These are phyloP conservation scores for Charanyca ferruginea DNA, from an alignment of 2,888 invertebrate species.

Conservation along the genomic window DNA sequence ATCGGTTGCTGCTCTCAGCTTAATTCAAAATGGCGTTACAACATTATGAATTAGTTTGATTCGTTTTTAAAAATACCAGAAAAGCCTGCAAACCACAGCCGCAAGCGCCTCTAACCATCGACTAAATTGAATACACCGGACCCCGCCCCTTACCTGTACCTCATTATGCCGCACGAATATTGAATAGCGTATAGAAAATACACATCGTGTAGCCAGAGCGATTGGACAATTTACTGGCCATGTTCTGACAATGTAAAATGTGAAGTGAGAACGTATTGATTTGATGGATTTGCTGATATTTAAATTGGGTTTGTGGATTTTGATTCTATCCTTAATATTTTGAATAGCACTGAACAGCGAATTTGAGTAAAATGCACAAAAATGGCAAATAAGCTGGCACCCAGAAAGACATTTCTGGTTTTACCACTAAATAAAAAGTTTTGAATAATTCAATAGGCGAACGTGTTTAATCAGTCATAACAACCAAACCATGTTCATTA, in stretches of 20 bases:
- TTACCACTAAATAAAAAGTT: no score
- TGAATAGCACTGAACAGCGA: no score
- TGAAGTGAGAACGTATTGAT: constrained; percentile 21
- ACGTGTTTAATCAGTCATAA: no score
- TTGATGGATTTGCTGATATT: constrained; percentile 16
- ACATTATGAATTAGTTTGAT: no score
- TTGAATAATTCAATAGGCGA: no score
- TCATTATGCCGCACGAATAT: constrained; percentile 63
- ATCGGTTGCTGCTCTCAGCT: no score
- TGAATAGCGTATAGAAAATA: constrained; percentile 64
- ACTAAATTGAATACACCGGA: constrained; percentile 63
- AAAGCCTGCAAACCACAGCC: constrained; percentile 28
- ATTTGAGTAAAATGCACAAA: no score
- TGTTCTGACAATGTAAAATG: constrained; percentile 34
- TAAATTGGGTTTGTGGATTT: neutral
- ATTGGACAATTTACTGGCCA: constrained; percentile 56
- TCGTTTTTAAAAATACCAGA: constrained; percentile 1
- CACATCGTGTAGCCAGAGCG: constrained; percentile 44
- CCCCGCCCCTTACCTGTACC: constrained; percentile 74
- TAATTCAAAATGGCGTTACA: no score
- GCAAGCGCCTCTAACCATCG: constrained; percentile 43
- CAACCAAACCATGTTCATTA: no score
- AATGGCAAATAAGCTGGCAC: no score
- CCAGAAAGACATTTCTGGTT: no score
- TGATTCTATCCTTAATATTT: neutral